Evolutionary conservation across 2,888 invertebrate species (phyloP).

Genomic region (Parelbella ahira): DNA sequence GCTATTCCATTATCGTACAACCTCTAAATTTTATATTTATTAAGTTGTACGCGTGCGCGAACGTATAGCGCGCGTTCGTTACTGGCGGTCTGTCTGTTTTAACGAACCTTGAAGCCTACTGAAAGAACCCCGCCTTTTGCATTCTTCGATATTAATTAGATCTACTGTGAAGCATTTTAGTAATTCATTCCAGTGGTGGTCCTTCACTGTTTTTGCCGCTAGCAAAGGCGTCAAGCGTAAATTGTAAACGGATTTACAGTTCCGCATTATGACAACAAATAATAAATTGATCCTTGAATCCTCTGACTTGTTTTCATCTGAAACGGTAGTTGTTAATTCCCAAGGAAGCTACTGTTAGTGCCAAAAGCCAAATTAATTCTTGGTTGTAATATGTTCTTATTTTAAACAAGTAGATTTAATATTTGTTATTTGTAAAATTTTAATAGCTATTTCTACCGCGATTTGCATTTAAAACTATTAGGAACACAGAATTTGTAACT

Average conservation of each 20-base stretch:
- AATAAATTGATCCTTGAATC: too few species aligned
- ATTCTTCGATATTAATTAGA: slow-evolving; percentile 40
- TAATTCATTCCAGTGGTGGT: slow-evolving; percentile 32
- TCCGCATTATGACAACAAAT: too few species aligned
- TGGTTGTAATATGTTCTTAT: too few species aligned
- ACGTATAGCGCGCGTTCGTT: slow-evolving; percentile 49
- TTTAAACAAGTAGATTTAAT: too few species aligned
- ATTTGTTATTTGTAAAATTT: too few species aligned
- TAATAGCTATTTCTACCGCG: too few species aligned
- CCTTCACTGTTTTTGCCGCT: slow-evolving; percentile 18
- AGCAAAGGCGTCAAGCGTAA: slow-evolving; percentile 11
- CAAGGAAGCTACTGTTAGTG: too few species aligned
- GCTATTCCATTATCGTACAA: slow-evolving; percentile 44
- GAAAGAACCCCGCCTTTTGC: slow-evolving; percentile 55
- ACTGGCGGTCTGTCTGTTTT: slow-evolving; percentile 47
- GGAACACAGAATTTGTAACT: too few species aligned
- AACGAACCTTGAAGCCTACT: slow-evolving; percentile 68
- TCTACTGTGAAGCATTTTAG: slow-evolving; percentile 28
- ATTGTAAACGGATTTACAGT: background rate
- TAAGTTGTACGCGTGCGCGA: slow-evolving; percentile 73
- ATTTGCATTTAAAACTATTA: too few species aligned
- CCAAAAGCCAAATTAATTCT: too few species aligned
- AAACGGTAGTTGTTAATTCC: too few species aligned
- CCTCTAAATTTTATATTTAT: slow-evolving; percentile 57
- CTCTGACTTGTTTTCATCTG: too few species aligned